These are phyloP conservation scores for Mirounga angustirostris DNA, from an alignment of 2,113 vertebrate genomes.

Conservation along the genomic window DNA sequence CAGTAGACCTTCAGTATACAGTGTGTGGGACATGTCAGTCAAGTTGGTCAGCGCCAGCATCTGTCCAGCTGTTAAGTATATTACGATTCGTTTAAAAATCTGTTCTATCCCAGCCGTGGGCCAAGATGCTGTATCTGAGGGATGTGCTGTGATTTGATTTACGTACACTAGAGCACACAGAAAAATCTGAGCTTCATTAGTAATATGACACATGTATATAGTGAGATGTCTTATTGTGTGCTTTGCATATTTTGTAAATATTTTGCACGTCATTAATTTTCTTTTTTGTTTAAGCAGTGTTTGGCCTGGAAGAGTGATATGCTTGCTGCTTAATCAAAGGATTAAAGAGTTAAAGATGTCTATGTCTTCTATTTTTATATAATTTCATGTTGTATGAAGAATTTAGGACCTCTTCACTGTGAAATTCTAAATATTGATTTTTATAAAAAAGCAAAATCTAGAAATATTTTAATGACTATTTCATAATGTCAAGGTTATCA, in stretches of 20 bases:
- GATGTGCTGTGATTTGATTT: conserved; percentile 86
- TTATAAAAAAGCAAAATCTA: conserved; percentile 70
- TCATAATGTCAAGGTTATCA: conserved; percentile 70
- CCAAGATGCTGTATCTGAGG: conserved; percentile 87
- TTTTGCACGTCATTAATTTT: conserved; percentile 89
- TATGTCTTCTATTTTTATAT: conserved; percentile 92
- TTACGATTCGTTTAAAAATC: conserved; percentile 85
- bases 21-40: conserved; percentile 83
- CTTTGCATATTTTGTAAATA: conserved; percentile 92
- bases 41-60: conserved; percentile 81
- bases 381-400: conserved; percentile 87
- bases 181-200: conserved; percentile 86
- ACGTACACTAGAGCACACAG: conserved; percentile 87
- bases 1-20: conserved; percentile 85
- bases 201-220: conserved; percentile 88
- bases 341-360: conserved; percentile 92
- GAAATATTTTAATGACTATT: conserved; percentile 68
- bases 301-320: conserved; percentile 91
- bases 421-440: conserved; percentile 88
- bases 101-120: conserved; percentile 84
- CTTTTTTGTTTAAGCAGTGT: conserved; percentile 89
- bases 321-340: conserved; percentile 93
- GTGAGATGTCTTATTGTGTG: conserved; percentile 90
- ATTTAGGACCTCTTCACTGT: conserved; percentile 90
- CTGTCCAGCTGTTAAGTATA: conserved; percentile 84